Base-by-base conservation (phyloP, 2,113 vertebrate genomes). In the Sylvia atricapilla region DNA sequence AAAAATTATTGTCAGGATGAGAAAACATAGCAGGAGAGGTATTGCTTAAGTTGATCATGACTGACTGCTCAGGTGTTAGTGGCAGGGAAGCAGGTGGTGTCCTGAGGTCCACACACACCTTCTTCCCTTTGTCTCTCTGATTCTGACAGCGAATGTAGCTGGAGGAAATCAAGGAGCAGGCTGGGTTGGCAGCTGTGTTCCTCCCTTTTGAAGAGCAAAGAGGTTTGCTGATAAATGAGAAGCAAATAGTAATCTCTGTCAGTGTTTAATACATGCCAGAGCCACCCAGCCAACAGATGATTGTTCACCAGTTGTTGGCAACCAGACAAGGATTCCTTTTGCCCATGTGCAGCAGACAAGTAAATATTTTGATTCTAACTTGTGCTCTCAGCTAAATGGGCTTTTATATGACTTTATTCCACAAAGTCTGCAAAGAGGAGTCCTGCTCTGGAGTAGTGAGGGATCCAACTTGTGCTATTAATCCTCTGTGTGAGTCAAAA, bases 301-400 rank as follows among this genome's bases (percentile, higher is more conserved):
- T 50, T 77, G 55, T 80, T 75, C 64, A 33, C 50, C 0, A 0
- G n/a, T 27, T n/a, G 52, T 12, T 93, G 93, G 75, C 93, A 94
- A 73, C 46, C 59, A 49, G 79, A 64, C 53, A 64, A 73, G 35
- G 85, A 72, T 83, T 92, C 68, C 80, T 88, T 14, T 15, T 90
- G 72, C 60, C n/a, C 39, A 77, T 67, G 79, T 81, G 64, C 67
- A 86, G 85, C 81, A 94, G 59, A 55, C 13, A 9, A 22, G 68
- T 92, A 93, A 93, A 92, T 91, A 88, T 92, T 96, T 95, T 94
- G 56, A 74, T 90, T 82, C 33, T 64, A 44, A 44, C 53, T 84
- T 75, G 37, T 72, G 44, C 72, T 91, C 49, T 84, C 79, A 62
- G 81, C n/a, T 95, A 76, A 87, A 83, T 9, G 25, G 25, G 43